Percentiles rank a stretch among this genome's conserved stretches.
Evolutionary conservation across 2,888 invertebrate genomes (phyloP).

Genomic region (Allacma fusca): DNA sequence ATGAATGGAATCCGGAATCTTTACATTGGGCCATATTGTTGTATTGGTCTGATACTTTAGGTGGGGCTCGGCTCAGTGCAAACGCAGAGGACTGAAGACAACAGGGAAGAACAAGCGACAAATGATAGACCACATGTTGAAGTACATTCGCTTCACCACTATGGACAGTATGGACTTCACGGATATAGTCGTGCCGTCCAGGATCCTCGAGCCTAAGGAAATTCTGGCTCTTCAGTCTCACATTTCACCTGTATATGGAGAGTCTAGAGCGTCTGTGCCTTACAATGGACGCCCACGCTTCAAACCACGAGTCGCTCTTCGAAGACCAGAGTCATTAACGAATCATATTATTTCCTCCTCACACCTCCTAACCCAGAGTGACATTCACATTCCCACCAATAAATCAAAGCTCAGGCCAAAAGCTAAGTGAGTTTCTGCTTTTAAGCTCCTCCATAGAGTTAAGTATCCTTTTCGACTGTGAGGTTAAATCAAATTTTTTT

Average conservation of each 20-base stretch:
- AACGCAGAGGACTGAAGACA: slow-evolving; percentile 45
- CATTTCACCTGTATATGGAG: slow-evolving; percentile 27
- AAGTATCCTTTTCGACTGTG: too few relatives aligned
- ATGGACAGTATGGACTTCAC: slow-evolving; percentile 51
- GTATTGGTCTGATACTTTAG: too few relatives aligned
- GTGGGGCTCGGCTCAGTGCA: slow-evolving; percentile 55
- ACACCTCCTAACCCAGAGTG: not conserved
- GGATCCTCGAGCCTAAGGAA: slow-evolving; percentile 54
- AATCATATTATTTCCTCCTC: slow-evolving; percentile 28
- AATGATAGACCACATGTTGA: slow-evolving; percentile 49
- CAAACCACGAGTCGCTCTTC: slow-evolving; percentile 16
- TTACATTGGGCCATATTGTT: too few relatives aligned
- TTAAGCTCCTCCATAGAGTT: too few relatives aligned
- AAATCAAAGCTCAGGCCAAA: slow-evolving; percentile 32
- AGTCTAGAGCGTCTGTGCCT: slow-evolving; percentile 24
- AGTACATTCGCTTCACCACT: slow-evolving; percentile 55
- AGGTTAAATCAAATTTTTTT: too few relatives aligned
- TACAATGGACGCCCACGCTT: slow-evolving; percentile 33
- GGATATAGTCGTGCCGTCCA: slow-evolving; percentile 52
- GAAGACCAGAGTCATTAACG: slow-evolving; percentile 32
- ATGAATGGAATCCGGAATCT: not conserved
- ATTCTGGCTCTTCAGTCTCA: slow-evolving; percentile 47
- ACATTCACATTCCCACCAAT: slow-evolving; percentile 16
- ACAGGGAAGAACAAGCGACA: slow-evolving; percentile 55
- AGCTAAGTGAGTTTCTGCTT: slow-evolving; percentile 29